phyloP scores from a whole-genome alignment of 2,113 vertebrate species.

The Microcebus tavaratra region DNA sequence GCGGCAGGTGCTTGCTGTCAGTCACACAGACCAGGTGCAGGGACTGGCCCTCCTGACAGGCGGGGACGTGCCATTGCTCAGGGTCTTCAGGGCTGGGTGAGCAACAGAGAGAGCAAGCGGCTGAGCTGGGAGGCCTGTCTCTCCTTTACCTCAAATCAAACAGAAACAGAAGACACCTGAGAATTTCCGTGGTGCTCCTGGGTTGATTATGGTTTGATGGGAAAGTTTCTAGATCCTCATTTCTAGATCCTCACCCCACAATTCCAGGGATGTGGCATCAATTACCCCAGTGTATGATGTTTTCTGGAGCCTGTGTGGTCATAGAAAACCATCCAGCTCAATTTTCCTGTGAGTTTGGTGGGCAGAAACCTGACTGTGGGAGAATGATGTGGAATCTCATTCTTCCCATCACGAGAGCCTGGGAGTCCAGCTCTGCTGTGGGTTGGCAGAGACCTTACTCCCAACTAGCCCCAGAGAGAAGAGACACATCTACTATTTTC shows the following conservation, averaged over 20 bases:
- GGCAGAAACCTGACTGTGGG: background rate
- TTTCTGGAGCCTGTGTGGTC: too few species aligned
- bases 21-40: too few species aligned
- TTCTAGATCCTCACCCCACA: too few species aligned
- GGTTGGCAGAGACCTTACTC: background rate
- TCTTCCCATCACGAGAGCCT: background rate
- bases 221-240: too few species aligned
- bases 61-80: background rate
- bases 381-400: background rate
- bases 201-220: background rate
- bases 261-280: too few species aligned
- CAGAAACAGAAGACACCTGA: background rate
- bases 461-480: background rate
- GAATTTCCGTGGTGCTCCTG: background rate
- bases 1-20: too few species aligned
- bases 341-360: background rate
- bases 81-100: too few species aligned
- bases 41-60: too few species aligned
- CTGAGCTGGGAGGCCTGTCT: background rate
- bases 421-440: background rate
- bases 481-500: background rate
- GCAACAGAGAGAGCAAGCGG: too few species aligned
- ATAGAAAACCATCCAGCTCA: too few species aligned
- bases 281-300: too few species aligned
- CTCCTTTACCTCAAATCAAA: background rate